Percentiles rank a stretch among this genome's conserved stretches.
These are phyloP conservation scores for Telmatherina bonti DNA, from an alignment of 2,797 vertebrate species.

Conservation along the genomic window DNA sequence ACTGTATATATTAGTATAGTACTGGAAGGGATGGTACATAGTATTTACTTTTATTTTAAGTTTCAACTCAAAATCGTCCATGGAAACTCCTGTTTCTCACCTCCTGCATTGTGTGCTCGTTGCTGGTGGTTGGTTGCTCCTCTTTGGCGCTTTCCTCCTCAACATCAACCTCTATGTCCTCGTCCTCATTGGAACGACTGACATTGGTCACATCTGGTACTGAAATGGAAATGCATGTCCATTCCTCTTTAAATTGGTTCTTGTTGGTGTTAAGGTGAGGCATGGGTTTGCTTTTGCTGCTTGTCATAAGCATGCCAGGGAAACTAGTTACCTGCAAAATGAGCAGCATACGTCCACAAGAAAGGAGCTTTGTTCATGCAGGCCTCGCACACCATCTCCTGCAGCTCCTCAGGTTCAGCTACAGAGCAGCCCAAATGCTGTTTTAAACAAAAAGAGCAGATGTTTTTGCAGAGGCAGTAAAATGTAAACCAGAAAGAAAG, in stretches of 20 bases:
- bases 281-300: background rate
- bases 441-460: conserved; percentile 8
- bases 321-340: conserved; percentile 84
- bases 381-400: conserved; percentile 93
- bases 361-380: conserved; percentile 93
- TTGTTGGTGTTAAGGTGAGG: background rate
- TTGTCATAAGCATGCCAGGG: background rate
- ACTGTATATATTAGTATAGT: no score
- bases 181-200: conserved; percentile 45
- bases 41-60: background rate
- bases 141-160: conserved; percentile 29
- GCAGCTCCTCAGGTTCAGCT: conserved; percentile 89
- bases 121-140: conserved; percentile 54
- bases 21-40: no score
- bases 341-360: conserved; percentile 90
- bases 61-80: background rate
- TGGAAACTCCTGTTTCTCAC: conserved; percentile 42
- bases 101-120: conserved; percentile 40
- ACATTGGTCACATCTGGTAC: conserved; percentile 57
- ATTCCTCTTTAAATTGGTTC: background rate
- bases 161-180: conserved; percentile 46
- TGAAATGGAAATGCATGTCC: conserved; percentile 31
- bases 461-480: background rate
- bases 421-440: conserved; percentile 90
- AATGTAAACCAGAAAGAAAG: background rate